Conservation (phyloP, 2,113 vertebrate species). For the Pseudorasbora parva region DNA sequence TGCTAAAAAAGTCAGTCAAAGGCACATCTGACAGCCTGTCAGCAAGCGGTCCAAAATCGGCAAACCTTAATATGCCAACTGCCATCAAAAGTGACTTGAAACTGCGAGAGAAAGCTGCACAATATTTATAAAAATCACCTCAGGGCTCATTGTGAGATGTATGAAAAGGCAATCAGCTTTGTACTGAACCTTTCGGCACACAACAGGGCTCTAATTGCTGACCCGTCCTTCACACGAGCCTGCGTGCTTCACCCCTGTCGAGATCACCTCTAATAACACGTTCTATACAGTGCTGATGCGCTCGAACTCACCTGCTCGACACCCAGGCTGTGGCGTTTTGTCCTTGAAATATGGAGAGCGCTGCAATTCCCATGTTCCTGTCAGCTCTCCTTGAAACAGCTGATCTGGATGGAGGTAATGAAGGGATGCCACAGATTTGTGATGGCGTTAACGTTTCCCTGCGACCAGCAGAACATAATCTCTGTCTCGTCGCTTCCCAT, state of each 20-base stretch:
- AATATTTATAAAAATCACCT: slow-evolving; percentile 49
- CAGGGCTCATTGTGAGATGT: slow-evolving; percentile 40
- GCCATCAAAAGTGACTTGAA: slow-evolving; percentile 64
- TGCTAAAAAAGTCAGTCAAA: slow-evolving; percentile 62
- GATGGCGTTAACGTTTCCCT: slow-evolving; percentile 68
- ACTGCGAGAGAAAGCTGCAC: slow-evolving; percentile 54
- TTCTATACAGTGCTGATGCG: slow-evolving; percentile 53
- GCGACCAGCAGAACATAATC: slow-evolving; percentile 75
- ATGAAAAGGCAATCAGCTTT: slow-evolving; percentile 59
- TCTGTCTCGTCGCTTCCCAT: slow-evolving; percentile 76
- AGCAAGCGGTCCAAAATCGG: slow-evolving; percentile 68
- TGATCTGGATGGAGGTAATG: slow-evolving; percentile 67
- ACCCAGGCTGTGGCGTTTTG: slow-evolving; percentile 45
- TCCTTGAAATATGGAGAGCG: slow-evolving; percentile 57
- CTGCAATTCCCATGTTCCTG: slow-evolving; percentile 46
- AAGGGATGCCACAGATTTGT: slow-evolving; percentile 66
- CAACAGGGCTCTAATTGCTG: slow-evolving; percentile 52
- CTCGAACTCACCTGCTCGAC: slow-evolving; percentile 45
- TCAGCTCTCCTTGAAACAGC: slow-evolving; percentile 56
- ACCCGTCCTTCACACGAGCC: slow-evolving; percentile 60
- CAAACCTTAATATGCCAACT: slow-evolving; percentile 67
- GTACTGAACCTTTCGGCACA: slow-evolving; percentile 53
- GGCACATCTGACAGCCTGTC: slow-evolving; percentile 73
- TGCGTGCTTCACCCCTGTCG: slow-evolving; percentile 46
- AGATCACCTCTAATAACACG: slow-evolving; percentile 58